Base-by-base conservation (phyloP, 2,888 invertebrate genomes). In the Neoscelio sp. region DNA sequence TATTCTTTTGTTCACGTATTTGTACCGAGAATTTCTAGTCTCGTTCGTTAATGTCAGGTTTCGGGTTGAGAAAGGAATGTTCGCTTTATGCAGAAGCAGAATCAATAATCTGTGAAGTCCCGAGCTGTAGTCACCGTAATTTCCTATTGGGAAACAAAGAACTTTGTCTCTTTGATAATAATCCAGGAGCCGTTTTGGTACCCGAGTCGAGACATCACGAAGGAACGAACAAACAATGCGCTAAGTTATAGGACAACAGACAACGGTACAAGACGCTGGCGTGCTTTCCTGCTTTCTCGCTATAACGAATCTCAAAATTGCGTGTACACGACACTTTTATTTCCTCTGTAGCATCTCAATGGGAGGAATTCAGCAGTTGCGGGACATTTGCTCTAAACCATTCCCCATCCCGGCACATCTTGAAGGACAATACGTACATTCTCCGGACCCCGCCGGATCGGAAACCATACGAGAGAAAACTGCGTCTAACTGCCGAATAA, bases 81-180 rank as follows among this genome's bases (percentile, higher is more conserved):
- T 65, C 65, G 30, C 46, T 74, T 74, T 58, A 74, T 74, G 56
- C 56, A 65, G 60, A 42, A 30, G 28, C 26, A 23, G 15, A 74
- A 74, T 73, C 73, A 46, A 73, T 73, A 73, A 62, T 46, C 71
- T 52, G 52, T 71, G 50, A 71, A 60, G 30, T 48, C 44, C 20
- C 26, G 10, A 26, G 10, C 54, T 58, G 35, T 46, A 54, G 54
- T 46, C 44, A 46, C 1, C 46, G 76, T 76, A 76, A 76, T 76
- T 68, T 76, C 56, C 52, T 64, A 71, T 78, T 35, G 58, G 13
- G 17, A 73, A 67, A 78, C 71, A 71, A 73, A 78, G 71, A 54
- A 26, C 44, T 10, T 5, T 42, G 64, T 38, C 20, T 54, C 77
- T 77, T 64, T 65, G 70, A 77, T 77, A 64, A 52, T 77, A 65